A percentile compares a stretch with the other conserved stretches of the same genome.
These are phyloP conservation scores for Miichthys miiuy DNA, from an alignment of 2,797 vertebrate species.

Conservation along the genomic window DNA sequence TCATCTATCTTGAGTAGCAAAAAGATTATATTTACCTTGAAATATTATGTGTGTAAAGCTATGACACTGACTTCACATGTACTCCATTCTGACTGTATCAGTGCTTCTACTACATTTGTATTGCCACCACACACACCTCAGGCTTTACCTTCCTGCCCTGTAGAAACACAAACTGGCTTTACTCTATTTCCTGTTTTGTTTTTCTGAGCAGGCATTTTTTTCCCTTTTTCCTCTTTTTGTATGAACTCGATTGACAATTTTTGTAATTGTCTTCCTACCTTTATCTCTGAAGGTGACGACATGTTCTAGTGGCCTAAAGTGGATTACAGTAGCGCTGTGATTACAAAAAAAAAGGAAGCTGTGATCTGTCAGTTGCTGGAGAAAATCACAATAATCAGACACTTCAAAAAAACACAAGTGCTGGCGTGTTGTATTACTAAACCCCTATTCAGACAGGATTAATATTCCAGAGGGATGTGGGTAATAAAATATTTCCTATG, in stretches of 20 bases:
- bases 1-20: background rate
- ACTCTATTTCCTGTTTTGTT: background rate
- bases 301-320: background rate
- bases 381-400: conserved; percentile 21
- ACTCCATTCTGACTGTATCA: background rate
- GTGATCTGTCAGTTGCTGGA: conserved; percentile 10
- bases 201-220: background rate
- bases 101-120: conserved; percentile 13
- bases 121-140: conserved; percentile 22
- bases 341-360: conserved; percentile 12
- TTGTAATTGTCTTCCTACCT: conserved; percentile 13
- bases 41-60: conserved; percentile 9
- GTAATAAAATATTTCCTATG: conserved; percentile 33
- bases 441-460: conserved; percentile 36
- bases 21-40: conserved; percentile 28
- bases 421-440: conserved; percentile 20
- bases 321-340: conserved; percentile 19
- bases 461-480: conserved; percentile 25
- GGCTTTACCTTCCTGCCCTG: conserved; percentile 12
- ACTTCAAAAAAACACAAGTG: conserved; percentile 21
- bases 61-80: conserved; percentile 15
- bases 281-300: conserved; percentile 15
- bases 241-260: background rate
- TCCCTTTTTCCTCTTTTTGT: conserved; percentile 2
- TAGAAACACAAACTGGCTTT: conserved; percentile 32